phyloP scores from a whole-genome alignment of 2,888 invertebrate genomes.

The Bellardia bayeri region DNA sequence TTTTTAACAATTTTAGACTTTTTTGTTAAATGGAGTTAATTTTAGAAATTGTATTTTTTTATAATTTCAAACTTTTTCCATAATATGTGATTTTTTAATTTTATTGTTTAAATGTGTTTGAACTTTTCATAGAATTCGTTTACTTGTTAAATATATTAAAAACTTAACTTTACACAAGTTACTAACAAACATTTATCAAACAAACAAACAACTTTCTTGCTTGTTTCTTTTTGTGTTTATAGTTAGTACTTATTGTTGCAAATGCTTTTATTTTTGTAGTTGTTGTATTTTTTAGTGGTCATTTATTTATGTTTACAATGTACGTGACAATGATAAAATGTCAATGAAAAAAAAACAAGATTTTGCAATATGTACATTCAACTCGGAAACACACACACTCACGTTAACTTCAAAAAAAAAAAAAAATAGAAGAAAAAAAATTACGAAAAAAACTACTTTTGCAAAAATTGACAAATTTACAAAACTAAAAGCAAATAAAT shows the following conservation, averaged over 20 bases:
- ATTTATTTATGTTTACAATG: slow-evolving; percentile 62
- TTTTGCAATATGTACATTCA: slow-evolving; percentile 7
- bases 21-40: too few species aligned
- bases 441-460: background rate
- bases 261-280: background rate
- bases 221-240: background rate
- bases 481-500: slow-evolving; percentile 67
- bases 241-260: background rate
- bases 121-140: too few species aligned
- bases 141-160: background rate
- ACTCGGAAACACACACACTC: background rate
- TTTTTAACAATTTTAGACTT: too few species aligned
- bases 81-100: too few species aligned
- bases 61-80: too few species aligned
- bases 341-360: slow-evolving; percentile 55
- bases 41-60: too few species aligned
- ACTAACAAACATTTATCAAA: background rate
- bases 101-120: too few species aligned
- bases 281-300: slow-evolving; percentile 51
- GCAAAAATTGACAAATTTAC: slow-evolving; percentile 70
- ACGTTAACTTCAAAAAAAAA: slow-evolving; percentile 4
- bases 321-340: slow-evolving; percentile 70
- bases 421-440: background rate
- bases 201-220: background rate
- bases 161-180: background rate